Percentiles rank a stretch among this genome's conserved stretches.
Evolutionary conservation across 2,797 vertebrate species (phyloP).

Genomic region (Micromesistius poutassou): DNA sequence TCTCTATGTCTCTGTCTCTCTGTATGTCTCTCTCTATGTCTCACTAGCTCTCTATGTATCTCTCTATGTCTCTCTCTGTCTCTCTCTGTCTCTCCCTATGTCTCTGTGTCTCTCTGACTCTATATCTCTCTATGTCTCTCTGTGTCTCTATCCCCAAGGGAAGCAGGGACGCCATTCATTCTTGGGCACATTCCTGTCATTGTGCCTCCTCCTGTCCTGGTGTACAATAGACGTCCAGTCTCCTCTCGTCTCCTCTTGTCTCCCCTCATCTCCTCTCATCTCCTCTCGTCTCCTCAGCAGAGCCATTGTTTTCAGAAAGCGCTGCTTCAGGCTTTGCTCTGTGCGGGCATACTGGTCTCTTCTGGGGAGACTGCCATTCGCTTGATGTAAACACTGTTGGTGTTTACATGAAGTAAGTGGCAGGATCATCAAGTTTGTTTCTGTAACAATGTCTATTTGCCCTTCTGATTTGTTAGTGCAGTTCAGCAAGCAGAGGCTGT

Average conservation of each 20-base stretch:
- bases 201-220: not conserved
- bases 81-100: slow-evolving; percentile 8
- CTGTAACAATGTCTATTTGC: not conserved
- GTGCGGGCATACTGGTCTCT: not conserved
- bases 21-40: too few species aligned
- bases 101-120: slow-evolving; percentile 7
- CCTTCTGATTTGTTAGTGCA: not conserved
- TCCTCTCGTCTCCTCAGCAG: not conserved
- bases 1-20: too few species aligned
- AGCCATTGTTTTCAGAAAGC: not conserved
- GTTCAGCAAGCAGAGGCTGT: not conserved
- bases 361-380: not conserved
- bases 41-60: not conserved
- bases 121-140: slow-evolving; percentile 11
- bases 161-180: not conserved
- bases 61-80: slow-evolving; percentile 12
- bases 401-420: not conserved
- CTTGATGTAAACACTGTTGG: not conserved
- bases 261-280: too few species aligned
- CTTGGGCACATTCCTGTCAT: not conserved
- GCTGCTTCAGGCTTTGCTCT: not conserved
- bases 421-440: not conserved
- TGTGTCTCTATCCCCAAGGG: slow-evolving; percentile 7
- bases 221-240: not conserved
- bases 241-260: not conserved